Evolutionary conservation across 2,797 vertebrate genomes (phyloP).

Genomic region (Xiphorhynchus erythropygius): DNA sequence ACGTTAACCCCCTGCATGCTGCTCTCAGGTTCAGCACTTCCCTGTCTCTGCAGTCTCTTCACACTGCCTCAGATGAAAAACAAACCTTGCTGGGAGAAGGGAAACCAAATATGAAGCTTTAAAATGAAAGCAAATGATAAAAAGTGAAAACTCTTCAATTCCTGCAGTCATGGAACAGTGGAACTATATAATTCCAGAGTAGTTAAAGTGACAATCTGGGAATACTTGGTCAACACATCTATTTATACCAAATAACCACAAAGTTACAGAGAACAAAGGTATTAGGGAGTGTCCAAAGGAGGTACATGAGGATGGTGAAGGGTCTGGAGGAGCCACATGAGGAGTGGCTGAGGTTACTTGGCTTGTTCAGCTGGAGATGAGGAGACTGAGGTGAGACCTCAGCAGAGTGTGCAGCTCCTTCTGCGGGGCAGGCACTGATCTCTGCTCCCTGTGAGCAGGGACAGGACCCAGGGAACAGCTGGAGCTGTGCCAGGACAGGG

Average conservation of each 20-base stretch:
- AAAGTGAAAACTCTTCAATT: background rate
- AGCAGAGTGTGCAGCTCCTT: background rate
- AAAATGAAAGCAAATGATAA: background rate
- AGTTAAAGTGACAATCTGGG: background rate
- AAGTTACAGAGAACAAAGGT: background rate
- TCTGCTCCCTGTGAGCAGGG: background rate
- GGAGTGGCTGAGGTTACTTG: background rate
- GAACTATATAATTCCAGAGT: background rate
- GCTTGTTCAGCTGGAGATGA: background rate
- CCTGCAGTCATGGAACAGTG: background rate
- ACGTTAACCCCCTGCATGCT: background rate
- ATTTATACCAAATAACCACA: background rate
- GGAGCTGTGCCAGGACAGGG: background rate
- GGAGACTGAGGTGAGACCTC: background rate
- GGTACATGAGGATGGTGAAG: fast-evolving
- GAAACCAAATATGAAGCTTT: background rate
- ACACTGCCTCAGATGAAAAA: background rate
- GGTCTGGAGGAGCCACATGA: background rate
- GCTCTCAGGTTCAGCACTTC: background rate
- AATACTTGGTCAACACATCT: background rate
- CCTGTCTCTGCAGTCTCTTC: background rate
- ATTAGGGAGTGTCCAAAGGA: background rate
- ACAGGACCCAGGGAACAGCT: background rate
- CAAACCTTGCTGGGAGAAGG: background rate
- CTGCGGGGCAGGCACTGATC: background rate